A percentile compares a stretch with the other conserved stretches of the same genome.
Evolutionary conservation across 2,888 invertebrate genomes (phyloP).

Genomic region (Allacma fusca): DNA sequence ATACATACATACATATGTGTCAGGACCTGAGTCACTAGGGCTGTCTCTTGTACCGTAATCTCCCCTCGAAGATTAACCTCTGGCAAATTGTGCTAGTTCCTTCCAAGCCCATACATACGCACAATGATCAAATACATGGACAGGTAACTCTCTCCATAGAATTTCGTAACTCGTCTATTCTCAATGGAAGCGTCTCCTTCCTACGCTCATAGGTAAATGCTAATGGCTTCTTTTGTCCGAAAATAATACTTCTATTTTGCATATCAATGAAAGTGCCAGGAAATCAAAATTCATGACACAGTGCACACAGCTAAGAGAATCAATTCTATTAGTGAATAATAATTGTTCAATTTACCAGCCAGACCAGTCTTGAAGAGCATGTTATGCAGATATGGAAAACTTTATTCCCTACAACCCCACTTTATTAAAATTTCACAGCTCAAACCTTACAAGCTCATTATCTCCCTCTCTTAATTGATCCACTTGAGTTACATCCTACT

Average conservation of each 20-base stretch:
- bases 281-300: slow-evolving; percentile 32
- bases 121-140: too few species aligned
- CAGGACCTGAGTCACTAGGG: not conserved
- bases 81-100: not conserved
- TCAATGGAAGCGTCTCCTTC: not conserved
- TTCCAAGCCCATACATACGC: not conserved
- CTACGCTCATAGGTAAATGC: not conserved
- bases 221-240: slow-evolving; percentile 32
- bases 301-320: slow-evolving; percentile 13
- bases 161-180: too few species aligned
- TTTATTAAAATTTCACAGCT: not conserved
- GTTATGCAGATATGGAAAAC: too few species aligned
- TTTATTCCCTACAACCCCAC: not conserved
- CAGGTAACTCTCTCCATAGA: too few species aligned
- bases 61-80: slow-evolving; percentile 1
- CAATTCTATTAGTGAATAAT: slow-evolving; percentile 25
- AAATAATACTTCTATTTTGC: slow-evolving; percentile 23
- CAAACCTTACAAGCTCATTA: not conserved
- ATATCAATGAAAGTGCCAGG: slow-evolving; percentile 20
- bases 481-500: not conserved
- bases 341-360: slow-evolving; percentile 8
- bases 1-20: too few species aligned
- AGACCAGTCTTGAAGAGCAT: not conserved
- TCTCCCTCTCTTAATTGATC: not conserved
- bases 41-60: not conserved